Evolutionary conservation across 1,140 invertebrate species (phyloP), one percentile per base, ranked within the genome.

Genomic region (Schlechtendalia chinensis): DNA sequence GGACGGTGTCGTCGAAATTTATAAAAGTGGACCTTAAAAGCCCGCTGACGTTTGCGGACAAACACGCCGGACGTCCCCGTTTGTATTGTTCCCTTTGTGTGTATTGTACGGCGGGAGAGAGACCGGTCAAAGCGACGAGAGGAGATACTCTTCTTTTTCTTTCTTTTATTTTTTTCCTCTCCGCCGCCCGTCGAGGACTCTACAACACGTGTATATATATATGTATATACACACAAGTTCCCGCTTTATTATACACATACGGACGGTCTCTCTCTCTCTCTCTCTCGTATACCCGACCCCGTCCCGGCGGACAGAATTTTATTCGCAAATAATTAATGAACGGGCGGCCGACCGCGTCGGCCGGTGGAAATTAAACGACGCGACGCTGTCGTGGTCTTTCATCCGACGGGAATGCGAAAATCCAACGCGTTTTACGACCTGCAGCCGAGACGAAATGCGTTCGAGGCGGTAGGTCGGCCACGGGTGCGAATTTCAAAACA

Each of bases 21-120:
- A 77, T 39, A 79, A 79, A 79, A 79, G 56, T 61, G 56, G 75
- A 79, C 75, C 58, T 63, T 79, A 79, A 79, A 79, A 79, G 75
- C 75, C 75, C 58, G 39, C 58, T 63, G 75, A 79, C 56, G 75
- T 79, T 63, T 79, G 75, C 56, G 56, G 75, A 47, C n/a, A 77
- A 77, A 77, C 74, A 77, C 53, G 17, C 74, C 29, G 29, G 39
- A n/a, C n/a, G 74, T 53, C 39, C 58, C 29, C n/a, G n/a, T 63
- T 79, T 79, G 75, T 79, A 12, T 10, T 63, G 56, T 45, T 79
- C 56, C 75, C 75, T 79, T 61, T 59, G 27, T 32, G 27, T 32
- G 22, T 19, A 8, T 5, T 12, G 8, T 6, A 22, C 19, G 32
- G 29, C n/a, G 56, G 47, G 65, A n/a, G n/a, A n/a, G n/a, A 74